Evolutionary conservation across 2,113 vertebrate species (phyloP).

Genomic region (Aspidoscelis tigris): DNA sequence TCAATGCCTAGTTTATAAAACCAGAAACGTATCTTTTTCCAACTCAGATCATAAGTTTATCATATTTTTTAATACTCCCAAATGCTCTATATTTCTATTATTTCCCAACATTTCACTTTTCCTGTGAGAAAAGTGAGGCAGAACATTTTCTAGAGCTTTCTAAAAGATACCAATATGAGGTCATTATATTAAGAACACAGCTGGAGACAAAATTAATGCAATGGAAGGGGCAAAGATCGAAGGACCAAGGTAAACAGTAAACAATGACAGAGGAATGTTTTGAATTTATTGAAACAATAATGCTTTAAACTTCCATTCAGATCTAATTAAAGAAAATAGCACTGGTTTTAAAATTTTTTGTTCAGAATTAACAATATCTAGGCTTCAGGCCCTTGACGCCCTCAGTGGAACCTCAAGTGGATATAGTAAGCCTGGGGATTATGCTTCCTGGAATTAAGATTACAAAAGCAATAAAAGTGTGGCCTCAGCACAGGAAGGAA

Average conservation of each 20-base stretch:
- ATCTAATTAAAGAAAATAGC: too few species aligned
- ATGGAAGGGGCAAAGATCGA: neutral
- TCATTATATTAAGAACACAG: neutral
- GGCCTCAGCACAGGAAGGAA: neutral
- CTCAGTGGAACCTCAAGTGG: neutral
- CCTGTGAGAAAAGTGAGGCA: too few species aligned
- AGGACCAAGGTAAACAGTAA: neutral
- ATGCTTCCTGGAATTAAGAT: neutral
- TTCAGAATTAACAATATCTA: too few species aligned
- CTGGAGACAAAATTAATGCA: neutral
- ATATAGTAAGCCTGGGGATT: neutral
- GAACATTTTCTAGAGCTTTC: neutral
- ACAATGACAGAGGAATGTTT: neutral
- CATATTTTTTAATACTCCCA: too few species aligned
- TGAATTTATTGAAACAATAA: too few species aligned
- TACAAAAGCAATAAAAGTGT: fast-evolving
- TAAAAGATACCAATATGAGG: neutral
- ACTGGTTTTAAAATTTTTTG: too few species aligned
- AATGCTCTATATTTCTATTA: too few species aligned
- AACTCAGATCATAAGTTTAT: too few species aligned
- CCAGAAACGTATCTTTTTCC: too few species aligned
- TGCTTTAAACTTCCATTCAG: too few species aligned
- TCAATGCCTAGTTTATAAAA: too few species aligned
- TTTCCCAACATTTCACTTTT: too few species aligned
- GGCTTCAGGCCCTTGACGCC: neutral